A percentile compares a stretch with the other conserved stretches of the same genome.
Conservation (phyloP, 2,113 vertebrate species). For the Nerophis lumbriciformis region DNA sequence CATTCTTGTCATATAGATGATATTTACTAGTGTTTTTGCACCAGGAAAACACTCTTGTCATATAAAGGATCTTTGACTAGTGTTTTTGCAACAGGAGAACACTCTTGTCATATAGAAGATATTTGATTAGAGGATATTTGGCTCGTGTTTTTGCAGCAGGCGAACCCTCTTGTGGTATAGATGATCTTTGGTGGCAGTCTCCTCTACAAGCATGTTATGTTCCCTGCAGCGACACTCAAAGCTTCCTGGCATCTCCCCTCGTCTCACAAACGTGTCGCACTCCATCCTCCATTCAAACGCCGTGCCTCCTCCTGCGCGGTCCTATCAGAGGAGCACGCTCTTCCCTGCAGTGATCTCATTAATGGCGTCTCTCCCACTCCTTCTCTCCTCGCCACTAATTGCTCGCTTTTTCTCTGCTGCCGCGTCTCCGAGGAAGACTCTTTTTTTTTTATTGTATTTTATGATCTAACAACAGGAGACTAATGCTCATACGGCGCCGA, state of each 20-base stretch:
- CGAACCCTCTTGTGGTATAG: no score
- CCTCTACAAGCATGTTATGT: slow-evolving; percentile 44
- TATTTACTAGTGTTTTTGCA: no score
- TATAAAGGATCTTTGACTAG: no score
- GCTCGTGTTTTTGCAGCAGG: no score
- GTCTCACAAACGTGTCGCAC: slow-evolving; percentile 7
- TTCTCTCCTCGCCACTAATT: slow-evolving; percentile 50
- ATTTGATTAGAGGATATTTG: no score
- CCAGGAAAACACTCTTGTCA: no score
- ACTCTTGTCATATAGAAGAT: no score
- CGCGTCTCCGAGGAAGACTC: slow-evolving; percentile 55
- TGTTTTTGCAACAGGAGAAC: no score
- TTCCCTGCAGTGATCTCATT: slow-evolving; percentile 72
- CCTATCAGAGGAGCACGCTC: slow-evolving; percentile 60
- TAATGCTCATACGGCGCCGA: slow-evolving; percentile 43
- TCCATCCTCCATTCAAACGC: slow-evolving; percentile 11
- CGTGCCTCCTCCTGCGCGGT: slow-evolving; percentile 5
- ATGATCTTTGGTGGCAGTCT: no score
- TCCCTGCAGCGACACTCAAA: slow-evolving; percentile 61
- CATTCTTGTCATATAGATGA: no score
- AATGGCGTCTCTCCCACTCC: slow-evolving; percentile 58
- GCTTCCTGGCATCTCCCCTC: slow-evolving; percentile 31
- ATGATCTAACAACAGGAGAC: slow-evolving; percentile 53
- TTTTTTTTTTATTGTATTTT: slow-evolving; percentile 49
- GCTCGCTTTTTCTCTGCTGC: slow-evolving; percentile 56